Percentiles rank a stretch among this genome's conserved stretches.
Evolutionary conservation across 2,113 vertebrate genomes (phyloP).

Genomic region (Actenoides lindsayi): DNA sequence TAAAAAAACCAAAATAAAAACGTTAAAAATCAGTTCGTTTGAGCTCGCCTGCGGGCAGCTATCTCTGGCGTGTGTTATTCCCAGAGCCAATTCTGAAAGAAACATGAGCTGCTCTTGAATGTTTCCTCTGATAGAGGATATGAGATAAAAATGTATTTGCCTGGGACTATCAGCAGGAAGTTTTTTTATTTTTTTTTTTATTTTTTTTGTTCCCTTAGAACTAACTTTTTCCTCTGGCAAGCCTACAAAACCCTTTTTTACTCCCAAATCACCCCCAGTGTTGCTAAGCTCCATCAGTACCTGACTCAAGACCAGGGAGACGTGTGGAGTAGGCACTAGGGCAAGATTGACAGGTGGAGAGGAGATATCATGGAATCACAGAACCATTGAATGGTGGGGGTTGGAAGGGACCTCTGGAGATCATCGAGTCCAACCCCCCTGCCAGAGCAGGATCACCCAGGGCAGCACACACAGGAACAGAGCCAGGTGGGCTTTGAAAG

Average conservation of each 20-base stretch:
- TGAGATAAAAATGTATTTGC: not conserved
- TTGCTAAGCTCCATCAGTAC: not conserved
- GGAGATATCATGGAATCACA: too few relatives aligned
- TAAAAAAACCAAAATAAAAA: not conserved
- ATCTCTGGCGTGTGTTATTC: not conserved
- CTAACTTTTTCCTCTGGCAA: not conserved
- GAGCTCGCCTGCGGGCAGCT: not conserved
- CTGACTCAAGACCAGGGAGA: not conserved
- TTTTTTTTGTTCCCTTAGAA: not conserved
- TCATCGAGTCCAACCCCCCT: too few relatives aligned
- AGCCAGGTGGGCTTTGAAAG: too few relatives aligned
- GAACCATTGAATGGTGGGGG: too few relatives aligned
- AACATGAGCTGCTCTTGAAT: not conserved
- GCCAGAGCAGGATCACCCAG: too few relatives aligned
- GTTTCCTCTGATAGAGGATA: not conserved
- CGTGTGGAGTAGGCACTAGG: rapidly evolving
- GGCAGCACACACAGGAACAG: too few relatives aligned
- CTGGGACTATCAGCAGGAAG: not conserved
- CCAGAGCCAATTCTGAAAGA: not conserved
- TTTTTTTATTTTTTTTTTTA: not conserved
- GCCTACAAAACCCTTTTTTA: not conserved
- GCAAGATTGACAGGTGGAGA: not conserved
- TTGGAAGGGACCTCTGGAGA: too few relatives aligned
- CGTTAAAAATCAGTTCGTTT: not conserved
- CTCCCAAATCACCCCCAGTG: not conserved